These are phyloP conservation scores for Nothoprocta perdicaria DNA, from an alignment of 2,113 vertebrate genomes.

Conservation along the genomic window DNA sequence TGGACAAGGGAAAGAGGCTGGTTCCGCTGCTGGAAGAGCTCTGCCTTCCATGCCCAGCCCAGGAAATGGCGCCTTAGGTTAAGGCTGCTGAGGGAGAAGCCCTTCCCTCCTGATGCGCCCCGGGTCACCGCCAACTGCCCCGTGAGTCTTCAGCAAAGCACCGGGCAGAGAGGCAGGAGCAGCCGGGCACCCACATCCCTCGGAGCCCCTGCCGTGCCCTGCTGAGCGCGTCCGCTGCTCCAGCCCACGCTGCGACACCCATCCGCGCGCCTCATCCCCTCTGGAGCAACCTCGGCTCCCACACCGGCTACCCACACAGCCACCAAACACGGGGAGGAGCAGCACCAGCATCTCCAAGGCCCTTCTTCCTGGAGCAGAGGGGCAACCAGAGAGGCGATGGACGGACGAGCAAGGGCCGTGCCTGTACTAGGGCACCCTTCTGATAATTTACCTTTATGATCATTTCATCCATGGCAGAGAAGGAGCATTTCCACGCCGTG, in stretches of 20 bases:
- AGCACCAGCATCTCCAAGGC: background rate
- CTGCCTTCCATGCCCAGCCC: background rate
- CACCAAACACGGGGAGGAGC: background rate
- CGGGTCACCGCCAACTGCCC: background rate
- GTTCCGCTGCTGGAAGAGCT: background rate
- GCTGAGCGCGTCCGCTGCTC: background rate
- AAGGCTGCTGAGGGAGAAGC: background rate
- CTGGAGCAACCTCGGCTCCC: no score
- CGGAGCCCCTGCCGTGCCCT: background rate
- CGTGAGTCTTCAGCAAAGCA: background rate
- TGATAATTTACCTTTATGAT: accelerated
- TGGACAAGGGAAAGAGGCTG: background rate
- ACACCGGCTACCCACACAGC: no score
- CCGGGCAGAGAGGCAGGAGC: background rate
- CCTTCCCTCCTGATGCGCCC: background rate
- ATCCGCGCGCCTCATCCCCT: background rate
- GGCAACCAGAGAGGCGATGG: background rate
- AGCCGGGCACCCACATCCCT: background rate
- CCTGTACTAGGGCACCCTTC: background rate
- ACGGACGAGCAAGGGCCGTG: accelerated
- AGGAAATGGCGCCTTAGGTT: background rate
- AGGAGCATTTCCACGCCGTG: background rate
- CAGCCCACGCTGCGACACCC: background rate
- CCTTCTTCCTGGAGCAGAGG: background rate
- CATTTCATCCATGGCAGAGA: background rate